These are phyloP conservation scores for Vandiemenella viatica DNA, from an alignment of 2,888 invertebrate genomes.

Conservation along the genomic window DNA sequence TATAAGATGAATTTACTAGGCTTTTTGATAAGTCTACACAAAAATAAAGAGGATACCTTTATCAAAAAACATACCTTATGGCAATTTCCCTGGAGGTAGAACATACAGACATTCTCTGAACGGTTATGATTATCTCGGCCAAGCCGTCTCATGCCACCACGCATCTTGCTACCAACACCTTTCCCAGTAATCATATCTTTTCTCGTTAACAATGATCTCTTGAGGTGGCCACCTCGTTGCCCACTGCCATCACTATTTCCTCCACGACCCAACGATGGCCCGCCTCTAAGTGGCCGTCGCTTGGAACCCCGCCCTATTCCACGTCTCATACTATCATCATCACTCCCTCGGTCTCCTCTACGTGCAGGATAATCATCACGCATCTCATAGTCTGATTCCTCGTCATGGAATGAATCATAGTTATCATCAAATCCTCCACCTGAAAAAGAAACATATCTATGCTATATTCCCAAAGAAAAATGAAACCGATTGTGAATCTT, in stretches of 20 bases:
- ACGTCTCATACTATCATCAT: conserved; percentile 3
- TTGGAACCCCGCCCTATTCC: background rate
- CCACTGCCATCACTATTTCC: background rate
- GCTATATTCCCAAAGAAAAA: no score
- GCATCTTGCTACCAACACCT: conserved; percentile 28
- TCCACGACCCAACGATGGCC: background rate
- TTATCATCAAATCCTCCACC: background rate
- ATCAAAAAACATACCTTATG: conserved; percentile 42
- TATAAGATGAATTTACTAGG: no score
- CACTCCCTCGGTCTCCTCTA: background rate
- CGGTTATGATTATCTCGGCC: background rate
- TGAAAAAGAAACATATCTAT: background rate
- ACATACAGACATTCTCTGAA: conserved; percentile 49
- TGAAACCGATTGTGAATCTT: background rate
- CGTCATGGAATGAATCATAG: conserved; percentile 7
- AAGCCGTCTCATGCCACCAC: conserved; percentile 26
- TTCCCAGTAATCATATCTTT: background rate
- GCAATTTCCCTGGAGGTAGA: conserved; percentile 81
- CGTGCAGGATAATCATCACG: background rate
- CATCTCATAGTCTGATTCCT: conserved; percentile 9
- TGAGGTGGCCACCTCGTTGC: no score
- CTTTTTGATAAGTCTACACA: no score
- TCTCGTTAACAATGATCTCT: background rate
- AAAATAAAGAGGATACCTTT: no score
- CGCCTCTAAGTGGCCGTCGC: background rate